These are phyloP conservation scores for Dioctria linearis DNA, from an alignment of 2,888 invertebrate species.

Conservation along the genomic window DNA sequence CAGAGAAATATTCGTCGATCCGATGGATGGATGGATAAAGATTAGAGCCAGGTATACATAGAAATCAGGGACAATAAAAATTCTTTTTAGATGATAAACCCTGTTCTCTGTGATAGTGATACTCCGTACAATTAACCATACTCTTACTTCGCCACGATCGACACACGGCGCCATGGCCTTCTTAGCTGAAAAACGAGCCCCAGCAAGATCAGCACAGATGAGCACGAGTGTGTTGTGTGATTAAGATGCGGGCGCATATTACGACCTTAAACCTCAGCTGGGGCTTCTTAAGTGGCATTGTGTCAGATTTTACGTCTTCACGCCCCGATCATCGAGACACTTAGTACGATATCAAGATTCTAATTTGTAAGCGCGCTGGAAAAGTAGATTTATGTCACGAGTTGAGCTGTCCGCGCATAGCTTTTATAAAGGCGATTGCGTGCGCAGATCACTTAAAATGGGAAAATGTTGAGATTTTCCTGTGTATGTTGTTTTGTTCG, in stretches of 20 bases:
- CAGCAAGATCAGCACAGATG: not conserved
- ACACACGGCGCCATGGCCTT: too few species aligned
- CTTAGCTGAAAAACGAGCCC: too few species aligned
- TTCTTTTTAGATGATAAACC: too few species aligned
- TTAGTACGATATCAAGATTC: conserved; percentile 42
- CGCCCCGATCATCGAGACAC: conserved; percentile 37
- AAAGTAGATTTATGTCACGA: conserved; percentile 3
- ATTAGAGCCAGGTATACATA: too few species aligned
- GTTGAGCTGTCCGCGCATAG: conserved; percentile 27
- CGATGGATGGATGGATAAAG: too few species aligned
- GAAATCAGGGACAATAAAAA: too few species aligned
- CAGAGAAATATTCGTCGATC: too few species aligned
- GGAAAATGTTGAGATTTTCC: conserved; percentile 25
- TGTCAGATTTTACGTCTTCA: conserved; percentile 45
- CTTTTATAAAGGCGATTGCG: conserved; percentile 26
- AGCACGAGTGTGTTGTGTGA: not conserved
- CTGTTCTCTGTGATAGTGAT: too few species aligned
- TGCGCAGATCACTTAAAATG: conserved; percentile 23
- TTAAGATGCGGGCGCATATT: conserved; percentile 41
- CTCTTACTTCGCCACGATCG: too few species aligned
- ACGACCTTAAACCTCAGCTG: conserved; percentile 28
- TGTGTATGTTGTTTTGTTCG: not conserved
- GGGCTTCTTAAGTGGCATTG: conserved; percentile 46
- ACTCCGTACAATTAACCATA: too few species aligned
- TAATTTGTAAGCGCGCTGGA: conserved; percentile 19